Percentiles rank a stretch among this genome's conserved stretches.
Conservation (phyloP, 2,797 vertebrate species). For the Gambusia yucatana region DNA sequence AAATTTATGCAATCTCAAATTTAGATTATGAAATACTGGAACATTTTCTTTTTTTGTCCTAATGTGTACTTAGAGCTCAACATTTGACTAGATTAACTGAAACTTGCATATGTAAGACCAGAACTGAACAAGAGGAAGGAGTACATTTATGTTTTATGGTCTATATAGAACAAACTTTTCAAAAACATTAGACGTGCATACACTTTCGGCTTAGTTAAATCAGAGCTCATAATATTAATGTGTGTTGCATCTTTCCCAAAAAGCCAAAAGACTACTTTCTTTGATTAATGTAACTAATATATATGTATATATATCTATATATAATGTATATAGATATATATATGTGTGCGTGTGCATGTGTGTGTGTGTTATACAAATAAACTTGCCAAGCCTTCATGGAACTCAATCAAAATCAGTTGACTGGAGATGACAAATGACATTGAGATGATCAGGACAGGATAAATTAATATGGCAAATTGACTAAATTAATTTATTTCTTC, state of each 20-base stretch:
- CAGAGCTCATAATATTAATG: neutral
- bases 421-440: neutral
- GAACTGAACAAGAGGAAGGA: neutral
- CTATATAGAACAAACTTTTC: neutral
- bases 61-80: too few species aligned
- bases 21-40: neutral
- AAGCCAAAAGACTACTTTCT: neutral
- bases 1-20: neutral
- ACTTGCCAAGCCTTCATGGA: neutral
- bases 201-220: neutral
- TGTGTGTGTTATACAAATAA: too few species aligned
- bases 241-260: neutral
- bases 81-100: neutral
- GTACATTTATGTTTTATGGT: neutral
- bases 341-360: too few species aligned
- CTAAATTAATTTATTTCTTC: neutral
- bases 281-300: too few species aligned
- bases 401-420: too few species aligned
- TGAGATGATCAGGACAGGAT: neutral
- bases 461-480: neutral
- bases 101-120: neutral
- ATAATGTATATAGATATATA: too few species aligned
- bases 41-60: too few species aligned
- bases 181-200: neutral
- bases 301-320: too few species aligned